Conservation (phyloP, 2,888 invertebrate genomes). For the Escarpia spicata region DNA sequence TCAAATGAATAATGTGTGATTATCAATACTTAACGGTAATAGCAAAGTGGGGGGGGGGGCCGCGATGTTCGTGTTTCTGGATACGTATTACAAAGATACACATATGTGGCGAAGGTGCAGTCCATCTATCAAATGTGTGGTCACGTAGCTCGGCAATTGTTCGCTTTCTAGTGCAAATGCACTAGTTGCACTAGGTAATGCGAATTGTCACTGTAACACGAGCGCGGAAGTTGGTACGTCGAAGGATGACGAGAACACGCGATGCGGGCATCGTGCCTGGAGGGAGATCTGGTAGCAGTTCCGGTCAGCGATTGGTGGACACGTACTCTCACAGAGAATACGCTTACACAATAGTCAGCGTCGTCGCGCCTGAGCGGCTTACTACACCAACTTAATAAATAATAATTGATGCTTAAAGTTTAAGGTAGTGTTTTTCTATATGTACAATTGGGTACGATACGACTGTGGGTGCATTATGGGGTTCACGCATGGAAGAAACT, state of each 20-base stretch:
- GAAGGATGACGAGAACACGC: not conserved
- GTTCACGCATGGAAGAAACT: no score
- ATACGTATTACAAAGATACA: not conserved
- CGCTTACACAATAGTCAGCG: not conserved
- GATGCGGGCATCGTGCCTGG: not conserved
- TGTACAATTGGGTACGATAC: no score
- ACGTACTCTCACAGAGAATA: not conserved
- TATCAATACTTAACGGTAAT: not conserved
- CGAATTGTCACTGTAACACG: not conserved
- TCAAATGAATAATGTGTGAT: not conserved
- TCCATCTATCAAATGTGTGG: not conserved
- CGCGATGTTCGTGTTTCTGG: not conserved
- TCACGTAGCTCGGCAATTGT: not conserved
- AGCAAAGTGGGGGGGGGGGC: not conserved
- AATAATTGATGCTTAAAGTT: no score
- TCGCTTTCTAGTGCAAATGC: not conserved
- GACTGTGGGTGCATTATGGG: no score
- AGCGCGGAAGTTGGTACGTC: not conserved
- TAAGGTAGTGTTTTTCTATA: no score
- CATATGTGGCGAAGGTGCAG: not conserved
- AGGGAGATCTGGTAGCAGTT: not conserved
- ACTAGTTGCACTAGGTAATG: not conserved
- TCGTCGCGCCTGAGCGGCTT: not conserved
- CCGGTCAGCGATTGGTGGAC: not conserved
- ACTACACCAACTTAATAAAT: not conserved